Base-by-base conservation (phyloP, 2,113 vertebrate genomes). In the Alaudala cheleensis region DNA sequence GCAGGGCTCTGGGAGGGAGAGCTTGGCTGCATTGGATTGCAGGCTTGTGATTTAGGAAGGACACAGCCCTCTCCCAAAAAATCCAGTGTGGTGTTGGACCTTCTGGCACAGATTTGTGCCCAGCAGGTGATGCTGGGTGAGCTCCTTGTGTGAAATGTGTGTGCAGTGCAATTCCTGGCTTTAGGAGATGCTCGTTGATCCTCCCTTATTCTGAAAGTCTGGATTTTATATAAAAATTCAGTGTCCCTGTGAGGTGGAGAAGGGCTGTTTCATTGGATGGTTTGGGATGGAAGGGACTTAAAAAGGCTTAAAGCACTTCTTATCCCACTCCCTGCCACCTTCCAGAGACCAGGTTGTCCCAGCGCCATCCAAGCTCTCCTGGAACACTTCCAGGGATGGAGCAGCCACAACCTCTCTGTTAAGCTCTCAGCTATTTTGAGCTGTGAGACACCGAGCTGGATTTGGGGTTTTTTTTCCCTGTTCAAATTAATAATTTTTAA, bases 151-250 rank as follows among this genome's bases (percentile, higher is more conserved):
- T 61, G 58, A 11, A 20, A 28, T 39, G 58, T 61, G 0, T 4
- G 25, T 0, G 0, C 64, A 37, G 56, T 14, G 56, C 72, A 84
- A 47, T 54, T 69, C 13, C 34, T 73, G 87, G 29, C 28, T 10
- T 60, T 22, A 39, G 86, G 77, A 74, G 26, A 10, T 1, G 0
- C 20, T 42, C 2, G 0, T 9, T 49, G 37, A 66, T 73, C 39
- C 62, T 69, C 34, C 34, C 24, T 61, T 44, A 19, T 2, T 56
- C 14, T 70, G 81, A 37, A 81, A 88, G 62, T 28, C 69, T 12
- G 5, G 12, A 22, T 76, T 92, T 92, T 67, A 6, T 25, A 15
- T 34, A 29, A 71, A 91, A 89, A 69, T 61, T 37, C 72, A 57
- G 1, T 25, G 29, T 44, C 66, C 23, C 57, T 6, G 2, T 44